phyloP scores from a whole-genome alignment of 1,140 invertebrate species.

The Lycorma delicatula region DNA sequence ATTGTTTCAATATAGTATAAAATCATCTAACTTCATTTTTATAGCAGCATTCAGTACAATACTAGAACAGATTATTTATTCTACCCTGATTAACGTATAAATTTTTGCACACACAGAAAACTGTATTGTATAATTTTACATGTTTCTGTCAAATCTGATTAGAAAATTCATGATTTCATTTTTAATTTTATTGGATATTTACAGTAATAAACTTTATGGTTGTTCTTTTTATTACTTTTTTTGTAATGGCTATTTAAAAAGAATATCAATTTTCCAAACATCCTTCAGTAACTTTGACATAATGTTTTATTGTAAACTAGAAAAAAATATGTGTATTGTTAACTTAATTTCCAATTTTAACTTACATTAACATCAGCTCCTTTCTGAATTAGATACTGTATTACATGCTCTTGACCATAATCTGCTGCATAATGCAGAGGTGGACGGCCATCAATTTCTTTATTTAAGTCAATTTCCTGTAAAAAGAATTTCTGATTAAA shows the following conservation, averaged over 20 bases:
- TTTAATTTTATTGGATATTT: neutral
- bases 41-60: no score
- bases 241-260: conserved; percentile 6
- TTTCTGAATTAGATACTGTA: conserved; percentile 77
- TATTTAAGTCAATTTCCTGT: conserved; percentile 77
- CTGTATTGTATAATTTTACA: no score
- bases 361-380: conserved; percentile 91
- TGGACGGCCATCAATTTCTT: conserved; percentile 73
- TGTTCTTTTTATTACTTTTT: neutral
- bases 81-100: no score
- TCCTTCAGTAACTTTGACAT: conserved; percentile 12
- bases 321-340: neutral
- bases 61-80: no score
- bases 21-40: no score
- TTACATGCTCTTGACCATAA: conserved; percentile 87
- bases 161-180: neutral
- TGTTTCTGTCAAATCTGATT: no score
- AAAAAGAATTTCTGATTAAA: no score
- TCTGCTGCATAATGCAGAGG: conserved; percentile 89
- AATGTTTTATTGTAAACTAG: neutral
- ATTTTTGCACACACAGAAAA: no score
- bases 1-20: no score
- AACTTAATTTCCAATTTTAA: no score
- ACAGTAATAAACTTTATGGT: neutral
- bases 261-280: neutral